phyloP scores from a whole-genome alignment of 2,888 invertebrate species.

The Stenurella melanura region DNA sequence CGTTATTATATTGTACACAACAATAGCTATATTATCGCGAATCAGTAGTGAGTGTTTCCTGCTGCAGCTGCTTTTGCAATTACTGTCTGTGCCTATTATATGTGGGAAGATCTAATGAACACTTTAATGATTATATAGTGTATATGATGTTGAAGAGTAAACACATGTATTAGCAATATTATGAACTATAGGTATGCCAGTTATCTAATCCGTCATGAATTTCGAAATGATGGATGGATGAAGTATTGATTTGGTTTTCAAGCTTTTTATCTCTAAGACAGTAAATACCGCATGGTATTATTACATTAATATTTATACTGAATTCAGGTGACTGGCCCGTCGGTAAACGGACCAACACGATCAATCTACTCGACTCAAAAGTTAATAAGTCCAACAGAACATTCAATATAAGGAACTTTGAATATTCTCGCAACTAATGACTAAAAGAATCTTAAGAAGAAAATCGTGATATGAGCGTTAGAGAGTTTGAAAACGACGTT shows the following conservation, averaged over 20 bases:
- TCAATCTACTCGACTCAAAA: too few relatives aligned
- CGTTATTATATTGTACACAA: constrained; percentile 1
- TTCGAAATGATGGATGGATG: background rate
- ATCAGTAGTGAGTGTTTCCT: background rate
- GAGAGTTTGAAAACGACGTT: too few relatives aligned
- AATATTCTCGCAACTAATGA: too few relatives aligned
- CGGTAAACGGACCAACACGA: too few relatives aligned
- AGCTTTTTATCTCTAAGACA: background rate
- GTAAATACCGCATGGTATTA: too few relatives aligned
- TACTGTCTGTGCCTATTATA: background rate
- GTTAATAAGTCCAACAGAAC: too few relatives aligned
- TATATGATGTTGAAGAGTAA: background rate
- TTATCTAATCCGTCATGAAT: background rate
- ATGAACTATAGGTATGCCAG: background rate
- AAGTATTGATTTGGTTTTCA: background rate
- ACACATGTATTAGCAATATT: background rate
- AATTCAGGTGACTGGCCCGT: too few relatives aligned
- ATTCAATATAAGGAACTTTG: too few relatives aligned
- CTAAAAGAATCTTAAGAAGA: too few relatives aligned
- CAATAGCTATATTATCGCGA: background rate
- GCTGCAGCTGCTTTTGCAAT: background rate
- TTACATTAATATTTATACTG: too few relatives aligned
- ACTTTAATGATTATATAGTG: background rate
- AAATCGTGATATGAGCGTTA: too few relatives aligned
- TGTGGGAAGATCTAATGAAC: background rate